Evolutionary conservation across 2,113 vertebrate genomes (phyloP), one percentile per base, ranked within the genome.

Genomic region (Pipra filicauda): DNA sequence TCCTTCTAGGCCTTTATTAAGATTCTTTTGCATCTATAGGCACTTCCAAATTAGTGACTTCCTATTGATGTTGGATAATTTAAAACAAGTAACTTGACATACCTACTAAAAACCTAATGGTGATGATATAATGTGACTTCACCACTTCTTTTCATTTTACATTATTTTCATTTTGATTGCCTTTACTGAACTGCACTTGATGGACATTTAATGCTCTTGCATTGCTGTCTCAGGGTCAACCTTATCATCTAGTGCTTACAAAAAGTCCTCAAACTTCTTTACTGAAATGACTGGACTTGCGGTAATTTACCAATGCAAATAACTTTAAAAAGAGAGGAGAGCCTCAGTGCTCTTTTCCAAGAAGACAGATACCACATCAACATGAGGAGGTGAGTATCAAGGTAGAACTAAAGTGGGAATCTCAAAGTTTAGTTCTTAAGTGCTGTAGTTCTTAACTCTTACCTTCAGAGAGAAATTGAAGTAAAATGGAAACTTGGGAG

Each of bases 21-120:
- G 28, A 79, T 65, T 41, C 23, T 94, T 88, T 66, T 51, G 39
- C 21, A 82, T 74, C 46, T 59, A 20, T 65, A 89, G 39, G 37
- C 37, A 66, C 85, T 85, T 55, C 5, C 15, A 81, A 43, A 82
- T 69, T 92, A 96, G 17, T 11, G n/a, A n/a, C 54, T 74, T 64
- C 48, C 12, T 86, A 48, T 73, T 91, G 65, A 92, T 33, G 44
- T 51, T 57, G 82, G 35, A n/a, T 48, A 91, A 64, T 70, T 89
- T 92, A 90, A 95, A 93, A 51, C 15, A 91, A 89, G 20, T 92
- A 90, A 85, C 11, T 77, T 72, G 80, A 70, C 58, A 78, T 59
- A 59, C 26, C 51, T 69, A 80, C 27, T 91, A 59, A 91, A 82
- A 78, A 88, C 75, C 37, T 70, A 65, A 74, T 67, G 5, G 15